Percentiles rank a stretch among this genome's conserved stretches.
Evolutionary conservation across 1,140 invertebrate genomes (phyloP).

Genomic region (Chironomus tepperi): DNA sequence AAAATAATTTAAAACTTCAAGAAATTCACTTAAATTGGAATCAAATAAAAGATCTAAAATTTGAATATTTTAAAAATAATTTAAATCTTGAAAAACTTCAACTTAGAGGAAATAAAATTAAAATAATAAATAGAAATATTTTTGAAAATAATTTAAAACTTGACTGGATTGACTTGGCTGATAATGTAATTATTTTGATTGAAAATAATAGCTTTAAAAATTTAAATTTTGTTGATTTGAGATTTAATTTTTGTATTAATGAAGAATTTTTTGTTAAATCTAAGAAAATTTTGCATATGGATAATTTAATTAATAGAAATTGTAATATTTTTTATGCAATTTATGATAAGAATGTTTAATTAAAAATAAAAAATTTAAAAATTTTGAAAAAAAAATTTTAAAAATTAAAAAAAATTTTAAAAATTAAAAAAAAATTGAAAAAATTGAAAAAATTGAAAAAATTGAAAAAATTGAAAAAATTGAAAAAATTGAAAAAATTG

Average conservation of each 20-base stretch:
- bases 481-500: too few relatives aligned
- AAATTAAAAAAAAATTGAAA: too few relatives aligned
- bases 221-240: neutral
- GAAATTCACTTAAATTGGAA: neutral
- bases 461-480: too few relatives aligned
- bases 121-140: constrained; percentile 11
- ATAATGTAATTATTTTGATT: neutral
- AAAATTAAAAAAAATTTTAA: too few relatives aligned
- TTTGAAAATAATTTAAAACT: neutral
- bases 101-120: constrained; percentile 27
- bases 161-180: neutral
- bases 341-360: too few relatives aligned
- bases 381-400: too few relatives aligned
- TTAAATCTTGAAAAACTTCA: constrained; percentile 28
- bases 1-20: neutral
- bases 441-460: too few relatives aligned
- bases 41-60: neutral
- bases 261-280: neutral
- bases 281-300: neutral
- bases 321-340: neutral
- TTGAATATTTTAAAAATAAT: constrained; percentile 23
- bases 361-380: too few relatives aligned
- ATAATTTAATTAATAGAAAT: neutral
- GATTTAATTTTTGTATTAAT: neutral
- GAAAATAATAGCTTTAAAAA: neutral